These are phyloP conservation scores for Coendou prehensilis DNA, from an alignment of 2,797 vertebrate genomes.

Conservation along the genomic window DNA sequence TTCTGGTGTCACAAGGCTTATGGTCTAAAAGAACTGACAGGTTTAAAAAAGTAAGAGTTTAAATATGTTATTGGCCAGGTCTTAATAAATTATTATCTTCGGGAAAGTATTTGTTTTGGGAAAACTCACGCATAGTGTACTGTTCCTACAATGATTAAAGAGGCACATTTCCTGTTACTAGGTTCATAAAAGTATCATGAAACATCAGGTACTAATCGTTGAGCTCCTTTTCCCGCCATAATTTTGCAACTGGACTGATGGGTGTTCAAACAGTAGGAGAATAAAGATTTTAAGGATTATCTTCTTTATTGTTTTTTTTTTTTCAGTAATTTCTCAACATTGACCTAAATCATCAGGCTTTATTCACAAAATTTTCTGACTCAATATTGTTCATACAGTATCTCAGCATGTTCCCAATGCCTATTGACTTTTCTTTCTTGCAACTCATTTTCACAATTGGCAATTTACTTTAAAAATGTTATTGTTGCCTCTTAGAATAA, in stretches of 20 bases:
- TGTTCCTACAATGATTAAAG: slow-evolving; percentile 37
- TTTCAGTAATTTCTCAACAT: slow-evolving; percentile 63
- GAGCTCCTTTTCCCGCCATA: background rate
- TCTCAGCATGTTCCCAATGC: slow-evolving; percentile 76
- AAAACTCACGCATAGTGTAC: background rate
- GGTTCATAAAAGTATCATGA: background rate
- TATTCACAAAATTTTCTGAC: slow-evolving; percentile 74
- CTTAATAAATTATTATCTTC: slow-evolving; percentile 50
- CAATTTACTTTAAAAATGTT: slow-evolving; percentile 81
- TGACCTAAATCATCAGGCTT: slow-evolving; percentile 82
- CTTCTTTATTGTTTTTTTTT: slow-evolving; percentile 63
- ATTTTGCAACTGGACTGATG: background rate
- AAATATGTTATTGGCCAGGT: background rate
- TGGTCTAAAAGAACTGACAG: background rate
- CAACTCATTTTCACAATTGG: slow-evolving; percentile 78
- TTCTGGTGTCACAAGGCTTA: fast-evolving
- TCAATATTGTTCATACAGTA: slow-evolving; percentile 62
- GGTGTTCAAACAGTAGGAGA: slow-evolving; percentile 23
- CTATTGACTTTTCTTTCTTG: slow-evolving; percentile 81
- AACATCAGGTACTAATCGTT: slow-evolving; percentile 42
- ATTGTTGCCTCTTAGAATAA: slow-evolving; percentile 75
- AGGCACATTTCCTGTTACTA: background rate
- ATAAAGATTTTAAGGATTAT: slow-evolving; percentile 72
- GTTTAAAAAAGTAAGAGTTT: background rate
- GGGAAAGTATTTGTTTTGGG: background rate